These are phyloP conservation scores for Ctenomys sociabilis DNA, from an alignment of 2,113 vertebrate species.

Conservation along the genomic window DNA sequence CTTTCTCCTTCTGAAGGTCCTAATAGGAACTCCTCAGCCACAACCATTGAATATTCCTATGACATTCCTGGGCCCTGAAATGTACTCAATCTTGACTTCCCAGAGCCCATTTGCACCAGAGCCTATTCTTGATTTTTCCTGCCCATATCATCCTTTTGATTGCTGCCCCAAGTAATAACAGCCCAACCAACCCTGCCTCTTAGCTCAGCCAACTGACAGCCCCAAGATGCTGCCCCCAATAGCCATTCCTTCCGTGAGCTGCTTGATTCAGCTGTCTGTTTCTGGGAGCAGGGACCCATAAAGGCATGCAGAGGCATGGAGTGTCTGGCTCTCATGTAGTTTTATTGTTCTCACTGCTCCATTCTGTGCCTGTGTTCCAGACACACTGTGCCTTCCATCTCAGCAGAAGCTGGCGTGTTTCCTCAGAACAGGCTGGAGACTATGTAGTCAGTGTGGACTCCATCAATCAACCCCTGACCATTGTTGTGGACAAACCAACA, in stretches of 20 bases:
- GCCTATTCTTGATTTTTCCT: not conserved
- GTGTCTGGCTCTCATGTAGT: not conserved
- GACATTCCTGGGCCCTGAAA: not conserved
- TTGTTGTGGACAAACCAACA: constrained; percentile 97
- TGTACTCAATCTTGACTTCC: not conserved
- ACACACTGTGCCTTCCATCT: not conserved
- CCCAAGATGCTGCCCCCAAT: not conserved
- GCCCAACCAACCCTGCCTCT: not conserved
- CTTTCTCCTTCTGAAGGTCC: not conserved
- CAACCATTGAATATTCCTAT: not conserved
- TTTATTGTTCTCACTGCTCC: constrained; percentile 62
- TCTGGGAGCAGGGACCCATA: not conserved
- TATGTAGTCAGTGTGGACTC: constrained; percentile 90
- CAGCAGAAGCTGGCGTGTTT: not conserved
- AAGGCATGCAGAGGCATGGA: not conserved
- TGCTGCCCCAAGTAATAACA: not conserved
- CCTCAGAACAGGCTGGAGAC: constrained; percentile 86
- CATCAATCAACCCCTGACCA: constrained; percentile 93
- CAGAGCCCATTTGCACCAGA: not conserved
- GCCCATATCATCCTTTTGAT: not conserved
- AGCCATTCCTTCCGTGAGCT: not conserved
- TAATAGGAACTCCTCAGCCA: not conserved
- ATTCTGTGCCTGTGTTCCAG: not conserved
- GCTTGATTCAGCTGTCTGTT: not conserved
- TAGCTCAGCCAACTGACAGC: not conserved